Conservation (phyloP, 1,140 invertebrate species). For the Plodia interpunctella region DNA sequence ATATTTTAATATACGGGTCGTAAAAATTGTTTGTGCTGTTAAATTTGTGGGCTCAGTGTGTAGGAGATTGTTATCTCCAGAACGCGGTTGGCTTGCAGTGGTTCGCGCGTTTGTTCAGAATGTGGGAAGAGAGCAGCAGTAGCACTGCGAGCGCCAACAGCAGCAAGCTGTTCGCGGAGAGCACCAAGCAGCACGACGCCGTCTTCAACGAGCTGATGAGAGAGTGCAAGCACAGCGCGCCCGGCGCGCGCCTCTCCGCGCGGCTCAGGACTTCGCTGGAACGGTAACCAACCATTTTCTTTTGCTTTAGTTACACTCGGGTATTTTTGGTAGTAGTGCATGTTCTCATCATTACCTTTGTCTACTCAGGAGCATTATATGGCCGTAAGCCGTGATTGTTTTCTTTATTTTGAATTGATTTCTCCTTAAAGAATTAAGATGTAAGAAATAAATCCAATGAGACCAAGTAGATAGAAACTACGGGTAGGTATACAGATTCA, state of each 20-base stretch:
- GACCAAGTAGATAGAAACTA: no score
- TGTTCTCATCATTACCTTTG: no score
- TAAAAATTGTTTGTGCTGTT: not conserved
- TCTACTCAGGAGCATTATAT: no score
- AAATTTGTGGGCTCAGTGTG: slow-evolving; percentile 2
- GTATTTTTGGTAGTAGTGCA: no score
- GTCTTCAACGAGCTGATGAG: slow-evolving; percentile 82
- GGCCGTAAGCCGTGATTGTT: no score
- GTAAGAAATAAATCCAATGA: no score
- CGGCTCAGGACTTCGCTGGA: slow-evolving; percentile 81
- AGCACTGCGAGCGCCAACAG: slow-evolving; percentile 7
- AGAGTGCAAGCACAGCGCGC: slow-evolving; percentile 83
- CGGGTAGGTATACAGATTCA: no score
- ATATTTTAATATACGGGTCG: not conserved
- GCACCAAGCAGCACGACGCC: slow-evolving; percentile 73
- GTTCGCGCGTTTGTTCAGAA: not conserved
- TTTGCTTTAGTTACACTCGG: not conserved
- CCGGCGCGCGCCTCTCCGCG: slow-evolving; percentile 82
- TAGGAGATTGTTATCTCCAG: not conserved
- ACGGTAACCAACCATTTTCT: slow-evolving; percentile 45
- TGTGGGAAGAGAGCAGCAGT: slow-evolving; percentile 23
- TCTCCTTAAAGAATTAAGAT: no score
- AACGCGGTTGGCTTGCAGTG: not conserved
- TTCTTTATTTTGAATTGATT: no score
- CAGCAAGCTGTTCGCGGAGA: slow-evolving; percentile 13